Base-by-base conservation (phyloP, 2,888 invertebrate species). In the Axea sp. region DNA sequence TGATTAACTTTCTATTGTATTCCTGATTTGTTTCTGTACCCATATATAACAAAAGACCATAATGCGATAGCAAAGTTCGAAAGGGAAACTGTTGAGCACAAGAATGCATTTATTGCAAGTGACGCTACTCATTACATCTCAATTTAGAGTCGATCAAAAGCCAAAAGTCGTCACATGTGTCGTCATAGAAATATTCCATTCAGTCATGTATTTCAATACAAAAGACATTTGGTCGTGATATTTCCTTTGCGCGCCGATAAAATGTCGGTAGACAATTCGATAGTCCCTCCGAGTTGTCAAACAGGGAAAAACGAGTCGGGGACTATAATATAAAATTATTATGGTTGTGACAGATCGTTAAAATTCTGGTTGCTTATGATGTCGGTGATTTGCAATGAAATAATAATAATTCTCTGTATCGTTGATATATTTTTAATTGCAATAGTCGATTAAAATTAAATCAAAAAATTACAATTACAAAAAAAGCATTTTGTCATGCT, bases 131-230 rank as follows among this genome's bases (percentile, higher is more conserved):
- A 60, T 60, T 53, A 69, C 51, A 53, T 28, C 33, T 30, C 41
- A 45, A 69, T 69, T 60, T 28, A 60, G 5, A 28, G 22, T 5
- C 37, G 65, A 53, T 65, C 45, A 47, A 47, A 17, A 45, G 47
- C 24, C 65, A 65, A 26, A 60, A 60, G 6, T 35, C 41, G 45
- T 51, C 68, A 68, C 60, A 59, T 60, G 68, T 43, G 51, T 49
- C 22, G 19, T 5, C 6, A 31, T 24, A 41, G 28, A 59, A 53
- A 60, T 68, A 45, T 68, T 43, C 59, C 43, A 37, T 28, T 14
- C 17, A 67, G 39, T 57, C 19, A 60, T 51, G 51, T 53, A 51
- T 59, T 47, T 51, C 35, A 59, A 35, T 60, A 37, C 28, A 41
- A 51, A 47, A 59, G 35, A 57, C 68, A 65, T 65, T 53, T 45